Evolutionary conservation across 2,113 vertebrate genomes (phyloP).

Genomic region (Cyphomyrus discorhynchus): DNA sequence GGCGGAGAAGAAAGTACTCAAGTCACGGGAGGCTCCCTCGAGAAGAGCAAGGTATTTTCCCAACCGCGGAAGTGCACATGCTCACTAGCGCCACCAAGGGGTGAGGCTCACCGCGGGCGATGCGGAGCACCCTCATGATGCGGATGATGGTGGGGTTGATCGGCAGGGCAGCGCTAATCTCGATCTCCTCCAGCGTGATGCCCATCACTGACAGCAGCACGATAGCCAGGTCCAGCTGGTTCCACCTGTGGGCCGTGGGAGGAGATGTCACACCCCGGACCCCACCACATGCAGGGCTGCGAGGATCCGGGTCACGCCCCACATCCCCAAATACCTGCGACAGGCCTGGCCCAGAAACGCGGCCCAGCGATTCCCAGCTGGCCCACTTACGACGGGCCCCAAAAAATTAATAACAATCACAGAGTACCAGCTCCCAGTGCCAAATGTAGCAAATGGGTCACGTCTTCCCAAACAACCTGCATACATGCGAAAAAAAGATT

Average conservation of each 20-base stretch:
- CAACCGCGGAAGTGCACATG: neutral
- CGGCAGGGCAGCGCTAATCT: conserved; percentile 89
- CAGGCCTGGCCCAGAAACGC: neutral
- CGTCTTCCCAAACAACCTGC: neutral
- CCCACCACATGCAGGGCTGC: neutral
- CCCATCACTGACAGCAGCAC: conserved; percentile 94
- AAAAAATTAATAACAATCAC: conserved; percentile 8
- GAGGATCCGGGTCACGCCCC: neutral
- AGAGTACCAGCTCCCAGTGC: neutral
- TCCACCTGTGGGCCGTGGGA: conserved; percentile 70
- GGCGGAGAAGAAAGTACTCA: neutral
- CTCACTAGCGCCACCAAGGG: neutral
- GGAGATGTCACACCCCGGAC: neutral
- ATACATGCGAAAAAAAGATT: neutral
- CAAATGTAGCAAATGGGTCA: neutral
- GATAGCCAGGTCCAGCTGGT: conserved; percentile 92
- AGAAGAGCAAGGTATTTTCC: neutral
- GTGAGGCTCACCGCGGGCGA: conserved; percentile 73
- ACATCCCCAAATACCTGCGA: conserved; percentile 6
- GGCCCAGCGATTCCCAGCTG: neutral
- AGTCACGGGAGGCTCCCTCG: neutral
- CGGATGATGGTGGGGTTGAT: conserved; percentile 98
- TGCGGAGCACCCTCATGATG: conserved; percentile 94
- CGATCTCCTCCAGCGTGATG: conserved; percentile 91
- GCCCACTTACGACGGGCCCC: neutral